A percentile compares a stretch with the other conserved stretches of the same genome.
Evolutionary conservation across 1,140 invertebrate species (phyloP).

Genomic region (Tribolium castaneum): DNA sequence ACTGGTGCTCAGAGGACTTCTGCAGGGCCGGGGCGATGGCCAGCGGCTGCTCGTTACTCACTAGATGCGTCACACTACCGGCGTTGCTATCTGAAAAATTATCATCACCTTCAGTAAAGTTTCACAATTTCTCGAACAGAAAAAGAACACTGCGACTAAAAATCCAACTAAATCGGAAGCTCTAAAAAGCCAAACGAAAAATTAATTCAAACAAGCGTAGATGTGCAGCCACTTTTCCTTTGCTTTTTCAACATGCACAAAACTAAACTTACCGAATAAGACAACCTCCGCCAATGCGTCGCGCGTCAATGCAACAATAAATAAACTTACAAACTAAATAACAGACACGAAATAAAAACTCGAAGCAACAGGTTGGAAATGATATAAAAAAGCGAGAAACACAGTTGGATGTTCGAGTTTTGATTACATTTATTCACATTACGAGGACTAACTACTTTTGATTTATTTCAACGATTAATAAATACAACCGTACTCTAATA

Average conservation of each 20-base stretch:
- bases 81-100: constrained; percentile 70
- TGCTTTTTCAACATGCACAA: constrained; percentile 42
- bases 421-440: constrained; percentile 9
- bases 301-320: constrained; percentile 48
- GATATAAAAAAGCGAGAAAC: constrained; percentile 23
- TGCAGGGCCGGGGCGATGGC: constrained; percentile 66
- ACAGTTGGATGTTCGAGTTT: not conserved
- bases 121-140: not conserved
- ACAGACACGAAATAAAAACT: constrained; percentile 32
- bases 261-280: constrained; percentile 53
- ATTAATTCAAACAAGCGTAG: constrained; percentile 25
- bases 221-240: not conserved
- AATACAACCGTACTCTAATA: constrained; percentile 19
- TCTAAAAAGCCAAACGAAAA: constrained; percentile 13
- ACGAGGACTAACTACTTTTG: not conserved
- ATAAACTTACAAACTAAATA: constrained; percentile 43
- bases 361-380: constrained; percentile 30
- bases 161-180: not conserved
- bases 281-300: constrained; percentile 57
- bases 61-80: constrained; percentile 73
- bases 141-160: constrained; percentile 4
- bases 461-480: constrained; percentile 7
- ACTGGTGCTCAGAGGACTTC: constrained; percentile 63
- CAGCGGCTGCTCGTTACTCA: constrained; percentile 72
- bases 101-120: not conserved